A percentile compares a stretch with the other conserved stretches of the same genome.
Evolutionary conservation across 1,140 invertebrate species (phyloP).

Genomic region (Hyles euphorbiae): DNA sequence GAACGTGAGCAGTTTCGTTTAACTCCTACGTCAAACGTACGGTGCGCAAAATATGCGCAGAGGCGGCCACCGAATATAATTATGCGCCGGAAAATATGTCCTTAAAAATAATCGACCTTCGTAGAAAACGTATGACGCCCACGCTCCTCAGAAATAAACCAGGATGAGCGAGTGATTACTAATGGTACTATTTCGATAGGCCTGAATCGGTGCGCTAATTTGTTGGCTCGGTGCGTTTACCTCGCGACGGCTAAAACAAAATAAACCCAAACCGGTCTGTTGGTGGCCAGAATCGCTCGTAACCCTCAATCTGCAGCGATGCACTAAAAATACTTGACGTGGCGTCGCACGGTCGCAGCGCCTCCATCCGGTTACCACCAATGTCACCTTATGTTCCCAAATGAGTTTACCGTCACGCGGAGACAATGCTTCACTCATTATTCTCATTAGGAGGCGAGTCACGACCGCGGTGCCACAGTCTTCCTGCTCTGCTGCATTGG

Average conservation of each 20-base stretch:
- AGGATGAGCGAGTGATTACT: conserved; percentile 5
- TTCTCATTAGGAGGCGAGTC: conserved; percentile 44
- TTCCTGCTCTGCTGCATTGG: conserved; percentile 56
- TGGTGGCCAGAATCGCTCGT: conserved; percentile 62
- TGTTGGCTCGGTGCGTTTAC: conserved; percentile 26
- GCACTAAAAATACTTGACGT: conserved; percentile 52
- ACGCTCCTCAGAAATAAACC: conserved; percentile 26
- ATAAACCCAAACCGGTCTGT: conserved; percentile 52
- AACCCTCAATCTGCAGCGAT: conserved; percentile 53
- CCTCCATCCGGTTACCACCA: conserved; percentile 14
- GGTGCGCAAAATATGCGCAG: conserved; percentile 40
- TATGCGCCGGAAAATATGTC: conserved; percentile 19
- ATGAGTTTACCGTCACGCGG: conserved; percentile 10
- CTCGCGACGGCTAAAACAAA: conserved; percentile 24
- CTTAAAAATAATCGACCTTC: conserved; percentile 30
- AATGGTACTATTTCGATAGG: conserved; percentile 4
- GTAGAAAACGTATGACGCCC: conserved; percentile 17
- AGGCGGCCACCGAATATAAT: conserved; percentile 38
- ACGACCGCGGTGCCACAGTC: conserved; percentile 43
- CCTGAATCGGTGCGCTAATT: conserved; percentile 8
- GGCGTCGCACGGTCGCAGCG: conserved; percentile 22
- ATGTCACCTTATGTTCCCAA: conserved; percentile 7
- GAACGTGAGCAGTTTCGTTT: conserved; percentile 24
- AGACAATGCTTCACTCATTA: conserved; percentile 19
- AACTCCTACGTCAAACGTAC: conserved; percentile 33